Conservation (phyloP, 2,113 vertebrate genomes). For the Bubo scandiacus region DNA sequence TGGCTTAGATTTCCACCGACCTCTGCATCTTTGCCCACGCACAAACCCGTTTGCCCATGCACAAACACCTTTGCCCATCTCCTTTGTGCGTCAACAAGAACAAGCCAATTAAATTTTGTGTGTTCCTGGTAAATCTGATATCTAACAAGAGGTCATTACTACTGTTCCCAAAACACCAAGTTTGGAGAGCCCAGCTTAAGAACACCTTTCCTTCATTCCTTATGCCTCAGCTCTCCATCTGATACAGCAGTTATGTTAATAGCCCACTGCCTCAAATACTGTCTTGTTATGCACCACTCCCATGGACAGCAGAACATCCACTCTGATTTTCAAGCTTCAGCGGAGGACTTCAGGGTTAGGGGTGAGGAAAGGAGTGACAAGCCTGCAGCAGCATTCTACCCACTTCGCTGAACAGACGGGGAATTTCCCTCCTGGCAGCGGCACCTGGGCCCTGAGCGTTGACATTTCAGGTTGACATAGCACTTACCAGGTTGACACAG, state of each 20-base stretch:
- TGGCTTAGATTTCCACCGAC: neutral
- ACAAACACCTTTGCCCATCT: neutral
- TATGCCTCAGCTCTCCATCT: neutral
- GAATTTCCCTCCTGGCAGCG: neutral
- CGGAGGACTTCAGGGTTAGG: neutral
- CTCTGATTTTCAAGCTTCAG: neutral
- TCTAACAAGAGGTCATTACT: neutral
- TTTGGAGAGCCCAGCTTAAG: neutral
- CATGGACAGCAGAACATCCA: accelerated
- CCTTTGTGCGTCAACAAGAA: neutral
- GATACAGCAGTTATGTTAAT: accelerated
- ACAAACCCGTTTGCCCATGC: neutral
- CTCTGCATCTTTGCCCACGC: neutral
- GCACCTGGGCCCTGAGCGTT: neutral
- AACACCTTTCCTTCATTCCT: neutral
- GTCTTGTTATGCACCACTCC: too few relatives aligned
- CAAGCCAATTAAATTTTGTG: accelerated
- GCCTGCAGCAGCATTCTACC: neutral
- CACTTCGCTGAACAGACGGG: accelerated
- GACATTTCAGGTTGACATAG: too few relatives aligned
- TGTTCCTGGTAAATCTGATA: neutral
- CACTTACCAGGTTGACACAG: too few relatives aligned
- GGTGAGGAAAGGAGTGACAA: neutral
- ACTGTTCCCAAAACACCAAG: neutral
- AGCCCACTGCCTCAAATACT: neutral